A percentile compares a stretch with the other conserved stretches of the same genome.
Conservation (phyloP, 1,140 invertebrate species). For the Macrocentrus cingulum region DNA sequence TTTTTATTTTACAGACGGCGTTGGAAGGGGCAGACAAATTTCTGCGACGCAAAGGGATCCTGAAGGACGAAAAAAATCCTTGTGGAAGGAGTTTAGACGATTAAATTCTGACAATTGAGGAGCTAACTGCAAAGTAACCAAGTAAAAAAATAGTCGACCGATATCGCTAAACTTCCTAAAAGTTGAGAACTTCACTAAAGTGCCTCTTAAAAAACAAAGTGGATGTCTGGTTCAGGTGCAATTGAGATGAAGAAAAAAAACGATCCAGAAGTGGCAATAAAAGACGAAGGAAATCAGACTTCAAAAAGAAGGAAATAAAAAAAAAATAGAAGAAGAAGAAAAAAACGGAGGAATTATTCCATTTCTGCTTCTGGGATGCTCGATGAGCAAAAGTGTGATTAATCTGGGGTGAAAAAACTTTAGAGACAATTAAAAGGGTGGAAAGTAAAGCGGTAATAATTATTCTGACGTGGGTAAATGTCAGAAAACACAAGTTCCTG, state of each 20-base stretch:
- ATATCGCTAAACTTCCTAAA: neutral
- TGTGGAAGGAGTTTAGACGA: neutral
- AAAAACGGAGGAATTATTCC: neutral
- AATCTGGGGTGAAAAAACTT: conserved; percentile 5
- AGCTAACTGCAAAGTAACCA: neutral
- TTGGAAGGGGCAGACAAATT: neutral
- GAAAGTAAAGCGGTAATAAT: neutral
- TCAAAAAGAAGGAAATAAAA: neutral
- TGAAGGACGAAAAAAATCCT: neutral
- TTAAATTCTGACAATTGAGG: neutral
- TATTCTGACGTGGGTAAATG: neutral
- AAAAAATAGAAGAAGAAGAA: neutral
- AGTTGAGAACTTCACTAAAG: neutral
- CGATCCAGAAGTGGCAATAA: neutral
- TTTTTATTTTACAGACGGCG: neutral
- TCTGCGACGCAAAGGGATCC: neutral
- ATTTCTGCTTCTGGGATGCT: neutral
- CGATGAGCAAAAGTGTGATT: conserved; percentile 13
- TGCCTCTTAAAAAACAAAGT: neutral
- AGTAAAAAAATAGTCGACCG: neutral
- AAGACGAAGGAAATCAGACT: neutral
- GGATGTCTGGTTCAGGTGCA: neutral
- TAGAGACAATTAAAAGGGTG: neutral
- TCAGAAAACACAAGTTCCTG: neutral
- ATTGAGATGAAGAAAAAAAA: neutral